Evolutionary conservation across 2,113 vertebrate genomes (phyloP), one percentile per base, ranked within the genome.

Genomic region (Phyllostomus discolor): DNA sequence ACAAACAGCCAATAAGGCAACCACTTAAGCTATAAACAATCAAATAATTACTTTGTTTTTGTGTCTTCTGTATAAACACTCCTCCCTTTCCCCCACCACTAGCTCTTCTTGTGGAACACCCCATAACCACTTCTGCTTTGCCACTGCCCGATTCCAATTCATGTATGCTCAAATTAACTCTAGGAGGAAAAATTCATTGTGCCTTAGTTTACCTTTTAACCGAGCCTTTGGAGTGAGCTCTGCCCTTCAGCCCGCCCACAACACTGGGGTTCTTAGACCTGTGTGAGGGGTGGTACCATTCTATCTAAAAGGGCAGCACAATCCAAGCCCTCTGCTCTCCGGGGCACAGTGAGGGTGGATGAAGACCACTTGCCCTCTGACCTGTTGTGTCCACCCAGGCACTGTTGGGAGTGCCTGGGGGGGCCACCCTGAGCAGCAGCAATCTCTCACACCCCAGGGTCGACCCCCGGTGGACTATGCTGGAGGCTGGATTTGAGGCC

Each of bases 291-390:
- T n/a, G 19, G 20, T 14, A 3, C 22, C 24, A 22, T 48, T 38
- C 67, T 62, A 20, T 17, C 57, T 59, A 59, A 59, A 59, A 41
- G 4, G 12, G 89, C 33, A 50, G 35, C 67, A 17, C 4, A 2
- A 19, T 10, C 17, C 38, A 82, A 2, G 22, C 10, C 48, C 52
- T 87, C 24, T 86, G 66, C 38, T 70, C 26, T 52, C 28, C 15
- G 35, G 6, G n/a, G 64, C 59, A 33, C 2, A 0, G 0, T 48
- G 24, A 15, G 14, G 46, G 28, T 66, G 4, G 20, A n/a, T 11
- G 22, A 11, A 52, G 87, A 38, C 38, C 59, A 7, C 12, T 14
- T 57, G 48, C 70, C 24, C 24, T 38, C 19, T 43, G 78, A 57
- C 80, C 17, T 59, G 59, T 17, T 24, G 24, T 35, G 41, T 31